A percentile compares a stretch with the other conserved stretches of the same genome.
Conservation (phyloP, 2,113 vertebrate genomes). For the Atractosteus spatula region DNA sequence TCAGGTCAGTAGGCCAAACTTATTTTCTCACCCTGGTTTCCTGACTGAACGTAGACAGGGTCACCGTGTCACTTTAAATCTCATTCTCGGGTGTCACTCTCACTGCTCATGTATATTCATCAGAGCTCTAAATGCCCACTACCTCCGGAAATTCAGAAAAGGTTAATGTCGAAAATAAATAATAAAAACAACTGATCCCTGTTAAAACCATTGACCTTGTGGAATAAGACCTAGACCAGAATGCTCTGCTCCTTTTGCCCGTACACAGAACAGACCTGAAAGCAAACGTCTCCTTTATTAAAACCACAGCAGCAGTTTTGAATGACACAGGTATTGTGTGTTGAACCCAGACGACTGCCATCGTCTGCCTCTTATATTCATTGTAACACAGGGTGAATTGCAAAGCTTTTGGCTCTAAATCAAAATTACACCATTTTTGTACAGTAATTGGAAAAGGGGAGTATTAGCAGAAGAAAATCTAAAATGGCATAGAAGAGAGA, state of each 20-base stretch:
- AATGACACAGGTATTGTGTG: not conserved
- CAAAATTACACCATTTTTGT: too few relatives aligned
- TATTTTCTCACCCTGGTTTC: constrained; percentile 71
- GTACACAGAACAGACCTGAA: not conserved
- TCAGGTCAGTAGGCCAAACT: constrained; percentile 68
- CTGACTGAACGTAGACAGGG: constrained; percentile 63
- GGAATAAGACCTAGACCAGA: constrained; percentile 48
- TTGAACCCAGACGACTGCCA: not conserved
- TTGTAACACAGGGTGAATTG: constrained; percentile 45
- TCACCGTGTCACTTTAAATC: constrained; percentile 77
- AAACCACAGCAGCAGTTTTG: too few relatives aligned
- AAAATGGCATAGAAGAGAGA: too few relatives aligned
- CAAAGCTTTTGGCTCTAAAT: not conserved
- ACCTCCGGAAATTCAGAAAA: constrained; percentile 74
- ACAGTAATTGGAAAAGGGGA: too few relatives aligned
- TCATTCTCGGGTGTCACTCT: constrained; percentile 62
- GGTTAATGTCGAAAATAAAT: constrained; percentile 77
- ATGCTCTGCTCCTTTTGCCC: constrained; percentile 56
- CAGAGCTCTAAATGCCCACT: constrained; percentile 56
- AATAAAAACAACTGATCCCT: constrained; percentile 64
- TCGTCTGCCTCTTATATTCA: constrained; percentile 14
- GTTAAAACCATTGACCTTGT: constrained; percentile 72
- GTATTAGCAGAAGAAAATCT: too few relatives aligned
- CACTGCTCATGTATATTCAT: constrained; percentile 76
- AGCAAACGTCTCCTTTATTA: too few relatives aligned